These are phyloP conservation scores for Peromyscus melanophrys DNA, from an alignment of 2,797 vertebrate genomes.

Conservation along the genomic window DNA sequence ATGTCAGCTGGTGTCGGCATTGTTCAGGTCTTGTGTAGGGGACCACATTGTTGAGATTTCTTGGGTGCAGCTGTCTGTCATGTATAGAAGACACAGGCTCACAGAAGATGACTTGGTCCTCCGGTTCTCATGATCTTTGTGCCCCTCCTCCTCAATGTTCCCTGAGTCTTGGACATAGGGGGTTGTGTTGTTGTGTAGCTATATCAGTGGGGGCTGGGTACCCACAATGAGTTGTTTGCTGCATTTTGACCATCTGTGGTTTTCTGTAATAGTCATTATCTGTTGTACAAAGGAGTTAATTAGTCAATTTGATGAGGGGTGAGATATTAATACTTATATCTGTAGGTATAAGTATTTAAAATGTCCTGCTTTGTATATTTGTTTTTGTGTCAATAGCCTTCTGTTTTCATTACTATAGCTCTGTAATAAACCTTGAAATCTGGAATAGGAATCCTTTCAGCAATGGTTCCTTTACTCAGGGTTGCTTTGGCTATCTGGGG, in stretches of 20 bases:
- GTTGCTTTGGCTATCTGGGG: background rate
- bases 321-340: background rate
- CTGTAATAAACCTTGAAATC: background rate
- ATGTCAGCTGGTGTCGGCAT: background rate
- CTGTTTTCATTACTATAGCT: background rate
- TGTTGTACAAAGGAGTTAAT: background rate
- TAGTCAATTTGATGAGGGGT: background rate
- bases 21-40: background rate
- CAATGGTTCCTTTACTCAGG: background rate
- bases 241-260: background rate
- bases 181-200: background rate
- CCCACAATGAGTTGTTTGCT: background rate
- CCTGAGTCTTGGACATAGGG: background rate
- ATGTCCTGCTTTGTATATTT: background rate
- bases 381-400: background rate
- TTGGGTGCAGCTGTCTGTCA: background rate
- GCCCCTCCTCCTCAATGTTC: background rate
- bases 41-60: background rate
- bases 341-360: background rate
- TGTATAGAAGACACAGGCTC: background rate
- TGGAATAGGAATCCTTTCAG: background rate
- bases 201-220: background rate
- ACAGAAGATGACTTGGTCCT: background rate
- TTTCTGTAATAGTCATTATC: background rate
- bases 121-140: background rate